Evolutionary conservation across 2,888 invertebrate genomes (phyloP).

Genomic region (Autographa pulchrina): DNA sequence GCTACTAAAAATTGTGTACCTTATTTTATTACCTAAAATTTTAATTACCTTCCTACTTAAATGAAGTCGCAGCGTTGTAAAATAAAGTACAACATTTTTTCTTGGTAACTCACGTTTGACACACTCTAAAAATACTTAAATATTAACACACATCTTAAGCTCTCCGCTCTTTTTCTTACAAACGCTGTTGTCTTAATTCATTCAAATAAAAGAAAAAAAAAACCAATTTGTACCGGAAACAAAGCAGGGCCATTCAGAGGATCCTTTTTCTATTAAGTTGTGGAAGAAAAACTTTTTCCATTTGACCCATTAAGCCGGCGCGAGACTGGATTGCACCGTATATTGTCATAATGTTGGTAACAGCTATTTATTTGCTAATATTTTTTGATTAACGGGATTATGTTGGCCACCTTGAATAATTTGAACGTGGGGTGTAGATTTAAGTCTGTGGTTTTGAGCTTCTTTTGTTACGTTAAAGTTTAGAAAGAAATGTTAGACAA

Average conservation of each 20-base stretch:
- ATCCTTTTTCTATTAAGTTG: constrained; percentile 69
- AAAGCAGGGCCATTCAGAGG: constrained; percentile 62
- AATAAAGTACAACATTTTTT: background rate
- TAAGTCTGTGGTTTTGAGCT: background rate
- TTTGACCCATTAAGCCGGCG: constrained; percentile 65
- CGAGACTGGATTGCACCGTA: constrained; percentile 47
- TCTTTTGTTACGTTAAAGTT: background rate
- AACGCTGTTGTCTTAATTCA: constrained; percentile 56
- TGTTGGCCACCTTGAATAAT: constrained; percentile 13
- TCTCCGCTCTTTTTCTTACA: constrained; percentile 11
- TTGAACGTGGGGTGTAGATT: background rate
- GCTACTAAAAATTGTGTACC: too few relatives aligned
- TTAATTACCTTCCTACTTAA: too few relatives aligned
- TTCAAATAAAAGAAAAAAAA: constrained; percentile 65
- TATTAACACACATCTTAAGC: background rate
- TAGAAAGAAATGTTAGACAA: too few relatives aligned
- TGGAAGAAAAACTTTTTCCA: constrained; percentile 68
- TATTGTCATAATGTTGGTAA: constrained; percentile 51
- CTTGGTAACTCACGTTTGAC: background rate
- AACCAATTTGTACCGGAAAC: constrained; percentile 68
- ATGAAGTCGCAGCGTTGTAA: too few relatives aligned
- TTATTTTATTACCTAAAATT: too few relatives aligned
- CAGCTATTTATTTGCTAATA: constrained; percentile 41
- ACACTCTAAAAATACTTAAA: background rate
- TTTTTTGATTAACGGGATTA: constrained; percentile 11